Evolutionary conservation across 2,797 vertebrate genomes (phyloP).

Genomic region (Lateolabrax maculatus): DNA sequence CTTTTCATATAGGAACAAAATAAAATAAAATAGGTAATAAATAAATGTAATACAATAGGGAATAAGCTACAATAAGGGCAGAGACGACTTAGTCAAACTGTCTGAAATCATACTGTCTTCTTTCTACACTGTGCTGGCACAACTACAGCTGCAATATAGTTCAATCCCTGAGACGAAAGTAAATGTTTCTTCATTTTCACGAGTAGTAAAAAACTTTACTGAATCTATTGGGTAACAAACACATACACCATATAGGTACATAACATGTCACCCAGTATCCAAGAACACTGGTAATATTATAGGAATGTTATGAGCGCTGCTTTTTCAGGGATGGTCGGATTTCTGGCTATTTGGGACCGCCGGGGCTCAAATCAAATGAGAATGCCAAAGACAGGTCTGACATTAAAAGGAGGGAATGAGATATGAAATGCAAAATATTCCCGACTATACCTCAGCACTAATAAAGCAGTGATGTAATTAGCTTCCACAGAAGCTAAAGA

Average conservation of each 20-base stretch:
- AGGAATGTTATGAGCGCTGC: conserved; percentile 5
- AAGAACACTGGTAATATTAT: conserved; percentile 21
- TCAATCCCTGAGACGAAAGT: background rate
- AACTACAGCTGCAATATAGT: background rate
- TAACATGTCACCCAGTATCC: too few relatives aligned
- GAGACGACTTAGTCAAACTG: background rate
- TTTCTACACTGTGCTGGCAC: too few relatives aligned
- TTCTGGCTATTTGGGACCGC: conserved; percentile 51
- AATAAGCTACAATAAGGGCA: background rate
- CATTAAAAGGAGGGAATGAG: conserved; percentile 79
- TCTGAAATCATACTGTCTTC: too few relatives aligned
- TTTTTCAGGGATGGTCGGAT: conserved; percentile 46
- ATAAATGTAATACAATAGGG: too few relatives aligned
- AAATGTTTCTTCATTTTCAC: conserved; percentile 1
- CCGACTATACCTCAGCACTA: conserved; percentile 69
- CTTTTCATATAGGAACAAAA: background rate
- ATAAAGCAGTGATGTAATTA: conserved; percentile 82
- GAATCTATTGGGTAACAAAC: background rate
- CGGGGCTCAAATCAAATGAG: conserved; percentile 67
- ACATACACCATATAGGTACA: too few relatives aligned
- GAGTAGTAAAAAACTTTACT: background rate
- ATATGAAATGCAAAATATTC: conserved; percentile 79
- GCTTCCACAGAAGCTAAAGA: conserved; percentile 73
- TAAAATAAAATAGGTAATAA: too few relatives aligned
- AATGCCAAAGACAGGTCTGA: conserved; percentile 72